Base-by-base conservation (phyloP, 2,888 invertebrate species). In the Acanthococcus lagerstroemiae region DNA sequence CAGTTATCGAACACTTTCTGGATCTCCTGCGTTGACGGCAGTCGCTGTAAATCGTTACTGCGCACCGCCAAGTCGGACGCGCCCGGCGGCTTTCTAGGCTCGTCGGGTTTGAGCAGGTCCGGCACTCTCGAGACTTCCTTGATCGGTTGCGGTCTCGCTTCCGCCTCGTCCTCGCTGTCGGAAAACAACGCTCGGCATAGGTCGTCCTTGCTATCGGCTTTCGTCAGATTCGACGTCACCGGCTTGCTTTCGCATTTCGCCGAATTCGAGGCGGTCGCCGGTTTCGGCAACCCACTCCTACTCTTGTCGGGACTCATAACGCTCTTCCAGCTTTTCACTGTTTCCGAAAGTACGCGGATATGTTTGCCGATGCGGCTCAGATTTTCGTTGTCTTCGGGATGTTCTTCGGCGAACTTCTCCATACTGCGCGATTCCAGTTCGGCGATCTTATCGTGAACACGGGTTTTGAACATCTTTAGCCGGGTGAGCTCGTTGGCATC, bases 1-100 rank as follows among this genome's bases (percentile, higher is more conserved):
- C 61, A 61, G 6, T 54, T 52, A n/a, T 50, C 61, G 54, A 50
- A 61, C 19, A 61, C 30, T 21, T 24, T 17, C 1, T 61, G 30
- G 21, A 52, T 52, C 15, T 61, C 61, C 27, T 44, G 52, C 4
- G 61, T 52, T 1, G 61, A 61, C 1, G 52, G 61, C 4, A 52
- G 30, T 9, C 7, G 19, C 4, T 58, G 46, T 46, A 58, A 22
- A 25, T 58, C 46, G 7, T n/a, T 17, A 15, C 26, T 25, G 5
- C 25, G 25, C 25, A 25, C 50, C n/a, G n/a, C n/a, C n/a, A n/a
- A n/a, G 22, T 15, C 50, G 22, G 17, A 22, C 17, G 48, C n/a
- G n/a, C n/a, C n/a, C n/a, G n/a, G n/a, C n/a, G n/a, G n/a, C n/a
- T n/a, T n/a, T n/a, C n/a, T n/a, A n/a, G n/a, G n/a, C n/a, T n/a